Percentiles rank a stretch among this genome's conserved stretches.
These are phyloP conservation scores for Peribatodes rhomboidaria DNA, from an alignment of 2,888 invertebrate species.

Conservation along the genomic window DNA sequence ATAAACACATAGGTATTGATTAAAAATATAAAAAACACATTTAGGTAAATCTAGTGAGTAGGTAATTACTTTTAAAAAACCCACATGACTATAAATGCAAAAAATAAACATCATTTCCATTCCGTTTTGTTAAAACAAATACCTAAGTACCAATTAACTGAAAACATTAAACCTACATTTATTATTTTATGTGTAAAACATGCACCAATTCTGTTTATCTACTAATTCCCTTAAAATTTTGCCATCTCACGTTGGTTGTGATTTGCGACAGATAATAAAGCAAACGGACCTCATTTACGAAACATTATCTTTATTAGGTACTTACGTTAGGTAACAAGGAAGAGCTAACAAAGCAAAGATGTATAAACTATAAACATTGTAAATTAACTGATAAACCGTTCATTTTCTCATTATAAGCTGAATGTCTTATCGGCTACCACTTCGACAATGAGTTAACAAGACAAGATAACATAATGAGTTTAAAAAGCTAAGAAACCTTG, in stretches of 20 bases:
- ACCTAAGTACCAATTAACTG: too few relatives aligned
- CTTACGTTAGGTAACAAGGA: slow-evolving; percentile 28
- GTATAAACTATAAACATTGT: slow-evolving; percentile 30
- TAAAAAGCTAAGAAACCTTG: too few relatives aligned
- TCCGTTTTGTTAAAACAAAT: too few relatives aligned
- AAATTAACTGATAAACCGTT: slow-evolving; percentile 27
- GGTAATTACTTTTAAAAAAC: too few relatives aligned
- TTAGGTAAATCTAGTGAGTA: too few relatives aligned
- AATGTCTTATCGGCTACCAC: slow-evolving; percentile 2
- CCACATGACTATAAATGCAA: too few relatives aligned
- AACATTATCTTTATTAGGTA: slow-evolving; percentile 31
- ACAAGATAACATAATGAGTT: not conserved
- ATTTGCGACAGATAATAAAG: slow-evolving; percentile 15
- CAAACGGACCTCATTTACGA: slow-evolving; percentile 28
- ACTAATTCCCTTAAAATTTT: not conserved
- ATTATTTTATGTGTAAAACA: too few relatives aligned
- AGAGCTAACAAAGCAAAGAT: slow-evolving; percentile 23
- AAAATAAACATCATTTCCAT: too few relatives aligned
- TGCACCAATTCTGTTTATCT: too few relatives aligned
- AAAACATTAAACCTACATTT: too few relatives aligned
- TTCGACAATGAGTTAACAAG: not conserved
- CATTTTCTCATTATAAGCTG: slow-evolving; percentile 6
- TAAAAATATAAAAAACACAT: not conserved
- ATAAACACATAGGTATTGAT: too few relatives aligned
- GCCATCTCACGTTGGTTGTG: not conserved